These are phyloP conservation scores for Pinna nobilis DNA, from an alignment of 1,140 invertebrate genomes.

Conservation along the genomic window DNA sequence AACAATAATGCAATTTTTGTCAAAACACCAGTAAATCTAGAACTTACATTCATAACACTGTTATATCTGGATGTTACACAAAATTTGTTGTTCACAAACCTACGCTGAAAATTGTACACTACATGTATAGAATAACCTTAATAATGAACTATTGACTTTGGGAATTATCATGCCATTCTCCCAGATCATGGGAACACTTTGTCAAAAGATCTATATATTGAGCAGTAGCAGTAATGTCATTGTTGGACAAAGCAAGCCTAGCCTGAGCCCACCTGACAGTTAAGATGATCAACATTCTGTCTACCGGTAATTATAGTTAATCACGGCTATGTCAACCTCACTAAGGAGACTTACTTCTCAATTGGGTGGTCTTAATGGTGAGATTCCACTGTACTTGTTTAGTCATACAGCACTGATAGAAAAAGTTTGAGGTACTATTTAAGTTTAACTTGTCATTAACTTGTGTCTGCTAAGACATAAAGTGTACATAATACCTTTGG, in stretches of 20 bases:
- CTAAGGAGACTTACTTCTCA: neutral
- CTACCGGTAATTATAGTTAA: neutral
- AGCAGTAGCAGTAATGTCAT: no score
- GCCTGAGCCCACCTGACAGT: no score
- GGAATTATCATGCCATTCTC: no score
- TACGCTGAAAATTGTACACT: neutral
- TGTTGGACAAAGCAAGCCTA: no score
- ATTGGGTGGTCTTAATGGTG: neutral
- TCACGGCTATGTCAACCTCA: neutral
- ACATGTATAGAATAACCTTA: neutral
- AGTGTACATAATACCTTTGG: slow-evolving; percentile 24
- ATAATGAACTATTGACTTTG: neutral
- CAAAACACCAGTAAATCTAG: neutral
- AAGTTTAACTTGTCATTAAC: neutral
- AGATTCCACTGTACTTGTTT: neutral
- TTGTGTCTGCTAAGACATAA: neutral
- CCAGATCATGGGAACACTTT: no score
- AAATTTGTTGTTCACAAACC: neutral
- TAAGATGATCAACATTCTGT: no score
- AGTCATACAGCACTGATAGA: neutral
- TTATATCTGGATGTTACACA: neutral
- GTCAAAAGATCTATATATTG: no score
- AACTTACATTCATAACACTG: neutral
- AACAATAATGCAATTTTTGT: slow-evolving; percentile 2
- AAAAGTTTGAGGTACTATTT: no score